These are phyloP conservation scores for Pelusios castaneus DNA, from an alignment of 2,113 vertebrate species.

Conservation along the genomic window DNA sequence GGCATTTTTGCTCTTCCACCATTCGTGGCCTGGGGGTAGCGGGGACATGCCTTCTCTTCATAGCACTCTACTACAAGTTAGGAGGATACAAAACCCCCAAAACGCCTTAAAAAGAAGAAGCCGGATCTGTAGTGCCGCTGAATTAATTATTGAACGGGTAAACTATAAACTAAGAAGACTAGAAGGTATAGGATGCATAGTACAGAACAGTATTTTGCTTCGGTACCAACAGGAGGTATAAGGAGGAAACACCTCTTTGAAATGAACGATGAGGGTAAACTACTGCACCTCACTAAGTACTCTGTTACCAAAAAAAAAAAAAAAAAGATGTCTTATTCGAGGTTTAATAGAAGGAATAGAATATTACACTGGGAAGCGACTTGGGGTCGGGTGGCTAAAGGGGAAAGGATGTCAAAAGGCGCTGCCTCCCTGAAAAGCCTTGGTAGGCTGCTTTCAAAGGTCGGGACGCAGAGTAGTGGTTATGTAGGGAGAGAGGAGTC, in stretches of 20 bases:
- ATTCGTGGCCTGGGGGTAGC: not conserved
- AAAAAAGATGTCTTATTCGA: slow-evolving; percentile 16
- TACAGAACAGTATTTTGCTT: slow-evolving; percentile 72
- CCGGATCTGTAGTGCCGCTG: slow-evolving; percentile 69
- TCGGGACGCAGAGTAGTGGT: slow-evolving; percentile 46
- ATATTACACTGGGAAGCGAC: slow-evolving; percentile 23
- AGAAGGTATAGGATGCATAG: slow-evolving; percentile 60
- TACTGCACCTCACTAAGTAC: slow-evolving; percentile 61
- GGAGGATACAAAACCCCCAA: slow-evolving; percentile 64
- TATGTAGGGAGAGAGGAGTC: slow-evolving; percentile 3
- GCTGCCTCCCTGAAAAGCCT: not conserved
- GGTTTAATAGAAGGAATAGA: slow-evolving; percentile 30
- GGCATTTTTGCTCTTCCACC: slow-evolving; percentile 55
- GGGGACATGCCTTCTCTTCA: slow-evolving; percentile 42
- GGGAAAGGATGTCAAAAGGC: not conserved
- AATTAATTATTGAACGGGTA: slow-evolving; percentile 64
- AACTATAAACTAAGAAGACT: slow-evolving; percentile 67
- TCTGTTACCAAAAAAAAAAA: no score
- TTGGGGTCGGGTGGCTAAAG: slow-evolving; percentile 6
- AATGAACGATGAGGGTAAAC: slow-evolving; percentile 54
- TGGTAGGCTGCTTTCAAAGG: slow-evolving; percentile 46
- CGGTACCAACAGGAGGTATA: slow-evolving; percentile 68
- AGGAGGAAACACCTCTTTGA: slow-evolving; percentile 63
- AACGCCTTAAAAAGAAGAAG: slow-evolving; percentile 75
- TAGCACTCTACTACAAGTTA: slow-evolving; percentile 59